These are phyloP conservation scores for Typhlichthys eigenmanni DNA, from an alignment of 2,797 vertebrate species.

Conservation along the genomic window DNA sequence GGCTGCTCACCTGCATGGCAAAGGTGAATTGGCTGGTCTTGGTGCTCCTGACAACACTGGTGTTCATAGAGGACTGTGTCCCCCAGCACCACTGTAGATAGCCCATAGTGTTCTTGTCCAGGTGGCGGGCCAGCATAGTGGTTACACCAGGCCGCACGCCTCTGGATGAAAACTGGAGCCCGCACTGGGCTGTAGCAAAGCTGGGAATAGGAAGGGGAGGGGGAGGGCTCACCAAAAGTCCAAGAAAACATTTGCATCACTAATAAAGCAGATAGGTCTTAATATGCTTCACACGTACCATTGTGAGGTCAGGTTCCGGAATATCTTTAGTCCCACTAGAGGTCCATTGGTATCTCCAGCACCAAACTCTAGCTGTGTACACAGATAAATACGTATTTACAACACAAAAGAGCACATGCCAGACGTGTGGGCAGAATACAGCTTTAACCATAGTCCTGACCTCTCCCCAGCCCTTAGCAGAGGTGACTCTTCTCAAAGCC, in stretches of 20 bases:
- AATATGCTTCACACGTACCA: conserved; percentile 72
- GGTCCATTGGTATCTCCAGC: conserved; percentile 95
- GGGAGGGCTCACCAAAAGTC: neutral
- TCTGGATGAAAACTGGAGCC: conserved; percentile 92
- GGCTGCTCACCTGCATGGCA: conserved; percentile 85
- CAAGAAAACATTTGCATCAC: neutral
- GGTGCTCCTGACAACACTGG: conserved; percentile 93
- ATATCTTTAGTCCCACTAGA: conserved; percentile 91
- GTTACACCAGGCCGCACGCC: conserved; percentile 89
- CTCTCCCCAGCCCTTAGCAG: conserved; percentile 97
- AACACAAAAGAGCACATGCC: neutral
- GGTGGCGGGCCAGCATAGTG: conserved; percentile 90
- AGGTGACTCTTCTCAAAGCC: conserved; percentile 89
- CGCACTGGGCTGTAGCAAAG: conserved; percentile 91
- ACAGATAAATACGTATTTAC: conserved; percentile 17
- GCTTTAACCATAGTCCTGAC: conserved; percentile 60
- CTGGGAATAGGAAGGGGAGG: conserved; percentile 59
- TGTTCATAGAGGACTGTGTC: conserved; percentile 96
- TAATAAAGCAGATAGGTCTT: neutral
- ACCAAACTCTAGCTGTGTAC: conserved; percentile 90
- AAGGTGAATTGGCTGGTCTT: conserved; percentile 93
- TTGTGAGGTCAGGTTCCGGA: conserved; percentile 92
- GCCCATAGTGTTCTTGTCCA: conserved; percentile 98
- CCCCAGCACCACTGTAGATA: conserved; percentile 99
- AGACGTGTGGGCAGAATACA: neutral